A percentile compares a stretch with the other conserved stretches of the same genome.
Evolutionary conservation across 2,888 invertebrate genomes (phyloP).

Genomic region (Ernsta delagoae): DNA sequence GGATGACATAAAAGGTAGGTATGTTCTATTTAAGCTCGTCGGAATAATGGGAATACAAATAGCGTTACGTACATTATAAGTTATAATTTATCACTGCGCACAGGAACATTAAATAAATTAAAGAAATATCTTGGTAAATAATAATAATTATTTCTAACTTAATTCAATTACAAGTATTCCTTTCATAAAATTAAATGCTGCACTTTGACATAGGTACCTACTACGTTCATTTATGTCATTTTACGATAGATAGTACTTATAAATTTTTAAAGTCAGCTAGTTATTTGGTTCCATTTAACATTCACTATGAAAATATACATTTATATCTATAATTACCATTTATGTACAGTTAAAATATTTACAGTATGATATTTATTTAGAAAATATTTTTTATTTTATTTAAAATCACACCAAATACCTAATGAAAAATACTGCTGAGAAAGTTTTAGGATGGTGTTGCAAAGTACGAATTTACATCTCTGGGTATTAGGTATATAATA

Average conservation of each 20-base stretch:
- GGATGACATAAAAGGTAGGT: constrained; percentile 57
- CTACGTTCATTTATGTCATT: constrained; percentile 33
- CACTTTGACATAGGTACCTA: constrained; percentile 38
- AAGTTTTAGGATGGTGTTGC: not conserved
- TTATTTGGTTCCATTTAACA: constrained; percentile 83
- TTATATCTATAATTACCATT: constrained; percentile 64
- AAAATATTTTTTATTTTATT: constrained; percentile 45
- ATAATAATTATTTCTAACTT: not conserved
- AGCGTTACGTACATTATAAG: not conserved
- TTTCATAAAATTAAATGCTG: constrained; percentile 38
- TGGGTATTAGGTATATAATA: constrained; percentile 2
- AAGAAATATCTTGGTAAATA: not conserved
- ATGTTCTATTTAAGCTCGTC: constrained; percentile 57
- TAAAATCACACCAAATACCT: constrained; percentile 15
- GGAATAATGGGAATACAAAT: constrained; percentile 39
- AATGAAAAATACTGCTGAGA: not conserved
- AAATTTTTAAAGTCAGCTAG: constrained; percentile 52
- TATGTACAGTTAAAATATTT: constrained; percentile 71
- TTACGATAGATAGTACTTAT: constrained; percentile 28
- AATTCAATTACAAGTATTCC: not conserved
- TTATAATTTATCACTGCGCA: no score
- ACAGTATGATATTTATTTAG: constrained; percentile 54
- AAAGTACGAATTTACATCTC: no score
- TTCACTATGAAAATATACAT: constrained; percentile 83
- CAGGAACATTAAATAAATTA: not conserved